Evolutionary conservation across 2,797 vertebrate species (phyloP), one percentile per base, ranked within the genome.

Genomic region (Acanthopagrus latus): DNA sequence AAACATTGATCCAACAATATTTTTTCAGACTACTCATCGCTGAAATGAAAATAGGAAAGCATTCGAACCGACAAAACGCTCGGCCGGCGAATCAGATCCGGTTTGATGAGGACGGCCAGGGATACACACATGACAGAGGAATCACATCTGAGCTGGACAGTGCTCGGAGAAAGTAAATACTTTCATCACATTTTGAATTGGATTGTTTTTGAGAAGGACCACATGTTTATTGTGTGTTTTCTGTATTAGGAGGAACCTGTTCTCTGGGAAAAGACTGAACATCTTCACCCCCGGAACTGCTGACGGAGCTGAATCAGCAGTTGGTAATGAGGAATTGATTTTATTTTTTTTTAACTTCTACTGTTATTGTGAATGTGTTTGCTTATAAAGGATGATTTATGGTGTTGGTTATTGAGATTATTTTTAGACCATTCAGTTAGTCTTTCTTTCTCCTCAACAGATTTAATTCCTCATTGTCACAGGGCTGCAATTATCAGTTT

Each of bases 1-100:
- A 29, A 68, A 55, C 21, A 44, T 52, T 1, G 47, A 74, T 59
- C 10, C n/a, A 52, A 59, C 7, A 5, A 41, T 79, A 5, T 76
- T 27, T 84, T 91, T 86, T 90, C 90, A 97, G 97, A 68, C 86
- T 86, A 0, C 92, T 99, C 64, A 95, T 99, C 70, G 92, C 96
- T 60, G 92, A 97, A 82, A 99, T 99, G 97, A 95, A 95, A 71
- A 85, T 99, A 50, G 91, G 94, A 58, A 97, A 41, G 72, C 91
- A 80, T 0, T 1, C 66, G 17, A 56, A 8, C 43, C 91, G 91
- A 64, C 68, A 78, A 27, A 76, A 58, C 0, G 14, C 8, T 3
- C 76, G 71, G 44, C n/a, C 93, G 1, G 62, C 91, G 0, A 80
- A 84, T 91, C 95, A 93, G 78, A 96, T 97, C 78, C 86, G 59